A percentile compares a stretch with the other conserved stretches of the same genome.
Evolutionary conservation across 2,797 vertebrate genomes (phyloP).

Genomic region (Champsocephalus esox): DNA sequence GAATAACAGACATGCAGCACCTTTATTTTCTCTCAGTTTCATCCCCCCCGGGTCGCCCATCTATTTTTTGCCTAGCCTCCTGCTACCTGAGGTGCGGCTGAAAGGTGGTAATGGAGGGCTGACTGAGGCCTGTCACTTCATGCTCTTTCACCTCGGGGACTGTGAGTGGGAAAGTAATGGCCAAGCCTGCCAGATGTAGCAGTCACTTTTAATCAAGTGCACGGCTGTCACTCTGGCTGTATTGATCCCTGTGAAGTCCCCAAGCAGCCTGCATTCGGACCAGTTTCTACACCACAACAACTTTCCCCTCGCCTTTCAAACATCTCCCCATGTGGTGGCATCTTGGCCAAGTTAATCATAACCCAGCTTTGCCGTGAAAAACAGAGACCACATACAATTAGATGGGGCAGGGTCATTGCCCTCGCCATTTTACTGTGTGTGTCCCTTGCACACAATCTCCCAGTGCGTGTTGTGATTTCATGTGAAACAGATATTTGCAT

Average conservation of each 20-base stretch:
- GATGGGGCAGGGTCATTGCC: slow-evolving; percentile 63
- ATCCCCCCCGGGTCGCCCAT: slow-evolving; percentile 57
- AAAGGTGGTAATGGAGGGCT: slow-evolving; percentile 86
- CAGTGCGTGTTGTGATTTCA: slow-evolving; percentile 31
- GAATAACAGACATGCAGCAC: slow-evolving; percentile 53
- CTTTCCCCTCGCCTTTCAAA: slow-evolving; percentile 78
- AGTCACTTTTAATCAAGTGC: slow-evolving; percentile 90
- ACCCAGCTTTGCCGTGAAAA: slow-evolving; percentile 62
- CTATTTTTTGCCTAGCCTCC: slow-evolving; percentile 76
- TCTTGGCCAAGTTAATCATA: slow-evolving; percentile 78
- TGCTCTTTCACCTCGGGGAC: slow-evolving; percentile 84
- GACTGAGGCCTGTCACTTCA: slow-evolving; percentile 85
- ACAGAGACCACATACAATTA: slow-evolving; percentile 65
- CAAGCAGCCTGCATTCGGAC: slow-evolving; percentile 71
- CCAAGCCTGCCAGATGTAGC: slow-evolving; percentile 86
- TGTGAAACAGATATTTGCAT: slow-evolving; percentile 47
- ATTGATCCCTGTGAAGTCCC: slow-evolving; percentile 84
- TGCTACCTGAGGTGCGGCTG: slow-evolving; percentile 78
- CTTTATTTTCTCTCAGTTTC: slow-evolving; percentile 58
- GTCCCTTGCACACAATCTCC: slow-evolving; percentile 35
- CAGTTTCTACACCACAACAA: slow-evolving; percentile 79
- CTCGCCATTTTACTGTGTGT: slow-evolving; percentile 32
- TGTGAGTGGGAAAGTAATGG: slow-evolving; percentile 86
- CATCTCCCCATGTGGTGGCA: slow-evolving; percentile 74
- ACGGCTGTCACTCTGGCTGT: slow-evolving; percentile 81